Evolutionary conservation across 2,113 vertebrate species (phyloP), one percentile per base, ranked within the genome.

Genomic region (Pseudolaguvia tuberculata): DNA sequence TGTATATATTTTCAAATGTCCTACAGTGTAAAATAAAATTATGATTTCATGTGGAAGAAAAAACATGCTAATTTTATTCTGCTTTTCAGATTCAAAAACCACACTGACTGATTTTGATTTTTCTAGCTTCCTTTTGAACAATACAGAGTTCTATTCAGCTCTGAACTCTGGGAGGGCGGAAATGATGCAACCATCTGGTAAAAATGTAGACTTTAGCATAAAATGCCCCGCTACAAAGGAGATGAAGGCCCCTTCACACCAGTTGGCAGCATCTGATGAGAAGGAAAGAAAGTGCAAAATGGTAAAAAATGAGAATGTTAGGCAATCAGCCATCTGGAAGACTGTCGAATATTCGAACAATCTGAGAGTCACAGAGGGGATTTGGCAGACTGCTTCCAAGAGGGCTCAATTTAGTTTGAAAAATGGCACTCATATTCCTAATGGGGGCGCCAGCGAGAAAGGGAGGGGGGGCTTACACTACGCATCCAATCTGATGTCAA

Each of bases 321-420:
- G 78, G 76, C 80, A 82, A 79, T 84, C 77, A 82, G 81, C 84
- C 84, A 83, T 83, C 83, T 84, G 83, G 84, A 80, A 81, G 78
- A 77, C 74, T 68, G 79, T 75, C 75, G 59, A 82, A 82, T 82
- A 81, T 81, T 81, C 62, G 55, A 82, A 82, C 77, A 81, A 81
- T 81, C 81, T 73, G 56, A 77, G 69, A 80, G 79, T 82, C 62
- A 83, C 70, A 65, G 77, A 76, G 59, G 72, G 75, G 82, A 83
- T 78, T 79, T 86, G 79, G 76, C 77, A 78, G 75, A 78, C 39
- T 77, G 70, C 72, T 82, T 77, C 80, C 75, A 75, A 79, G 77
- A 75, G 82, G 75, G 73, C 82, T 82, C 80, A 83, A 86, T 82
- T 84, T 86, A 82, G 78, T 79, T 75, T 82, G 80, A 84, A 79